Evolutionary conservation across 2,797 vertebrate genomes (phyloP), one percentile per base, ranked within the genome.

Genomic region (Neosilurus hyrtlii): DNA sequence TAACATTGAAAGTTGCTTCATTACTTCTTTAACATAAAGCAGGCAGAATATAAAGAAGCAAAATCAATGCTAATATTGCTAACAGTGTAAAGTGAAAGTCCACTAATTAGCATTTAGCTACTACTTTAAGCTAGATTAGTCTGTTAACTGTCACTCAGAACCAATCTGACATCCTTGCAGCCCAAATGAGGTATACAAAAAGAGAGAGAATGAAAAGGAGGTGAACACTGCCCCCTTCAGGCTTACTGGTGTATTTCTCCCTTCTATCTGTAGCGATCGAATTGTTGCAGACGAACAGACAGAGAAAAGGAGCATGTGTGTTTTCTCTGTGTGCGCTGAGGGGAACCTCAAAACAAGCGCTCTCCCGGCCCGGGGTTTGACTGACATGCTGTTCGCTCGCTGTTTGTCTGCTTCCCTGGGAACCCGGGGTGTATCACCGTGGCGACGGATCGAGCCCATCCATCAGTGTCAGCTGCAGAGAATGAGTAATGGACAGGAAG

Each of bases 401-500:
- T 94, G 90, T 94, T 94, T 94, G 93, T 94, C 91, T 93, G 92
- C 89, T 89, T 94, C 92, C 92, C 93, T 94, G 94, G 93, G 94
- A 95, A 95, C 94, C 85, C 57, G 4, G 84, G 92, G 92, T 76
- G 90, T 91, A 93, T 93, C 92, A 85, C 88, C 85, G 89, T 75
- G 52, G 90, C 89, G 89, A 92, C 90, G 88, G 93, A 89, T 89
- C 91, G 67, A 87, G 90, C 92, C 92, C 92, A 95, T 95, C 92
- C 93, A 95, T 95, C 94, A 95, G 94, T 94, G 94, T 94, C 94
- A 93, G 88, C 89, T 87, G 84, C 89, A 88, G 88, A 90, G 89
- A 87, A 94, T 94, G 94, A 95, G 92, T 93, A 95, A 95, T 95
- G 94, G 93, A 93, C 94, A 95, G 94, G 95, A 95, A 94, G 92